Conservation (phyloP, 2,113 vertebrate species). For the Acanthisitta chloris region DNA sequence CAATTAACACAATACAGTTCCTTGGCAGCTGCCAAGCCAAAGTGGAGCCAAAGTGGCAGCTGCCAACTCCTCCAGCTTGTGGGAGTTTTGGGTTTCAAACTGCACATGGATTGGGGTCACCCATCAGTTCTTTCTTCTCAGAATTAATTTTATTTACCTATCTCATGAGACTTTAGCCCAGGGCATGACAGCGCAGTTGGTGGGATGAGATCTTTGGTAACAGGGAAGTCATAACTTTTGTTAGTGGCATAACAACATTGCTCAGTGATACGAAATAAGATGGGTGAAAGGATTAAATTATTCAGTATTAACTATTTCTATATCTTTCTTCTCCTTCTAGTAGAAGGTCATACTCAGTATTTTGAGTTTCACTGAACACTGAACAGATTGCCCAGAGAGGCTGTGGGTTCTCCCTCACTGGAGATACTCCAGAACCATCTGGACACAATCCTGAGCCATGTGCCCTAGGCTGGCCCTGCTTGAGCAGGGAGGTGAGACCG, state of each 20-base stretch:
- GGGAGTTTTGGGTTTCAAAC: background rate
- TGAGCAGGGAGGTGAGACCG: too few species aligned
- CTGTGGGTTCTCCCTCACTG: too few species aligned
- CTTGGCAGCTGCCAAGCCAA: background rate
- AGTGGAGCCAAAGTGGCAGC: background rate
- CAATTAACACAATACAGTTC: background rate
- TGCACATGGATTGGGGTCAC: background rate
- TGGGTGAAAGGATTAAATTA: background rate
- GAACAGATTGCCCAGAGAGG: too few species aligned
- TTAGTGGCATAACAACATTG: too few species aligned
- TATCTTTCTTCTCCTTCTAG: background rate
- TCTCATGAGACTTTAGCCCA: background rate
- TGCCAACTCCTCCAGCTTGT: background rate
- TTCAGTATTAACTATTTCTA: background rate
- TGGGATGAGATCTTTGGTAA: background rate
- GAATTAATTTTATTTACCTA: background rate
- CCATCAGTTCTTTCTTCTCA: background rate
- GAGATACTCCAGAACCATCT: too few species aligned
- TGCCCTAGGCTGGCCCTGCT: too few species aligned
- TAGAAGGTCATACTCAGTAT: too few species aligned
- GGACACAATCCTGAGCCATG: too few species aligned
- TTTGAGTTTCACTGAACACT: too few species aligned
- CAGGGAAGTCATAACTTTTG: background rate
- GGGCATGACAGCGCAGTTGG: background rate
- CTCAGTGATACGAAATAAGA: background rate